Percentiles rank a stretch among this genome's conserved stretches.
Conservation (phyloP, 2,797 vertebrate species). For the Sebastes cheni region DNA sequence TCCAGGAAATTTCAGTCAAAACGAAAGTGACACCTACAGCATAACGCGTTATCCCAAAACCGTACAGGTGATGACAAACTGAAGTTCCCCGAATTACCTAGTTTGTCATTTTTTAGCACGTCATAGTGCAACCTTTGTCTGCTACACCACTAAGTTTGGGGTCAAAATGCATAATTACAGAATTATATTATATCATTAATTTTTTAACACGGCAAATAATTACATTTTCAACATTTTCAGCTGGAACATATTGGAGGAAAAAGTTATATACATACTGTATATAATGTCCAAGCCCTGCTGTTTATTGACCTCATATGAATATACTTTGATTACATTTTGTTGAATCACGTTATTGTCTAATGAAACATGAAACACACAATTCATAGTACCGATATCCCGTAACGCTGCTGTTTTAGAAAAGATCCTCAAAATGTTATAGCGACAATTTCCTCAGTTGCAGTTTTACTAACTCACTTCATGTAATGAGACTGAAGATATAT, state of each 20-base stretch:
- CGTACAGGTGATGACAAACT: fast-evolving
- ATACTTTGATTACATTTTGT: not conserved
- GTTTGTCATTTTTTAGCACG: too few species aligned
- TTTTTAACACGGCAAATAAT: not conserved
- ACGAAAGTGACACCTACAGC: not conserved
- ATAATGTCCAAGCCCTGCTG: not conserved
- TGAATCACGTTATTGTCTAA: not conserved
- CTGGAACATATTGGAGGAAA: not conserved
- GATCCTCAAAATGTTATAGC: not conserved
- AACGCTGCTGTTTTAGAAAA: not conserved
- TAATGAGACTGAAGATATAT: not conserved
- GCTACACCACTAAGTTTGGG: not conserved
- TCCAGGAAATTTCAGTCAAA: not conserved
- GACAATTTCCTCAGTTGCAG: not conserved
- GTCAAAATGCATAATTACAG: not conserved
- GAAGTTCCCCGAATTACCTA: not conserved
- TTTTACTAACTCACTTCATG: not conserved
- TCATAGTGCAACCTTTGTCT: not conserved
- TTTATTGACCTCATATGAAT: not conserved
- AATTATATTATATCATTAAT: not conserved
- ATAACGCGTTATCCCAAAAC: not conserved
- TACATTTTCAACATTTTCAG: fast-evolving
- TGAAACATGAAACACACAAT: not conserved
- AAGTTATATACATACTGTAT: not conserved
- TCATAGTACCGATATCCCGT: not conserved